Conservation (phyloP, 2,113 vertebrate genomes). For the Abramis brama region DNA sequence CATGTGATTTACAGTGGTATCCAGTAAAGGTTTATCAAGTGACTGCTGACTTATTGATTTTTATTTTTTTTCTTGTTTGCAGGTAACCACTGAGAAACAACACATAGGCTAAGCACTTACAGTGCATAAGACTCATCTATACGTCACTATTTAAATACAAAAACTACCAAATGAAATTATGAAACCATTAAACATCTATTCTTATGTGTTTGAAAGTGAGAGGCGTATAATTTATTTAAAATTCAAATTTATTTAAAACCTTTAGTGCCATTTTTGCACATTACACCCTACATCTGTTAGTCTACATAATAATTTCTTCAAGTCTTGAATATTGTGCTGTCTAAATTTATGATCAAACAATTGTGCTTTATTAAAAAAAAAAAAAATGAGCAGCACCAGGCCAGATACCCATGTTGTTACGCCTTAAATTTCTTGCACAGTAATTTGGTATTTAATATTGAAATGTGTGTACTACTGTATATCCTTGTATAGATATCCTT, state of each 20-base stretch:
- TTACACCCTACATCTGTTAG: neutral
- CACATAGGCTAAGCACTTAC: neutral
- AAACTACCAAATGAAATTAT: neutral
- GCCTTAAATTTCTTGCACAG: conserved; percentile 15
- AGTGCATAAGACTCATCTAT: neutral
- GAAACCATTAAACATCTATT: neutral
- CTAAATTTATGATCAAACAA: neutral
- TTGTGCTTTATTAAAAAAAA: conserved; percentile 6
- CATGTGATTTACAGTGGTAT: conserved; percentile 8
- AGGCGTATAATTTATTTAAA: conserved; percentile 1
- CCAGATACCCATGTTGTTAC: neutral
- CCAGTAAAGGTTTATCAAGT: neutral
- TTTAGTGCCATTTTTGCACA: neutral
- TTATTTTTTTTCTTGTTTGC: conserved; percentile 55
- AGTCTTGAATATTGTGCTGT: neutral
- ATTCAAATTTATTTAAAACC: neutral
- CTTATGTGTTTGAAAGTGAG: neutral
- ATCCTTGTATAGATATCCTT: conserved; percentile 62
- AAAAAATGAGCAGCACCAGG: neutral
- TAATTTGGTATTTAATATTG: conserved; percentile 27
- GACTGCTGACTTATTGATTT: conserved; percentile 11
- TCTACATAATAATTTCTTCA: neutral
- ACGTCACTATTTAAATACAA: neutral
- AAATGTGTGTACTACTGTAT: conserved; percentile 56
- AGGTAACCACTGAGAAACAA: conserved; percentile 64